Conservation (phyloP, 1,140 invertebrate genomes). For the Rhynchophorus ferrugineus region DNA sequence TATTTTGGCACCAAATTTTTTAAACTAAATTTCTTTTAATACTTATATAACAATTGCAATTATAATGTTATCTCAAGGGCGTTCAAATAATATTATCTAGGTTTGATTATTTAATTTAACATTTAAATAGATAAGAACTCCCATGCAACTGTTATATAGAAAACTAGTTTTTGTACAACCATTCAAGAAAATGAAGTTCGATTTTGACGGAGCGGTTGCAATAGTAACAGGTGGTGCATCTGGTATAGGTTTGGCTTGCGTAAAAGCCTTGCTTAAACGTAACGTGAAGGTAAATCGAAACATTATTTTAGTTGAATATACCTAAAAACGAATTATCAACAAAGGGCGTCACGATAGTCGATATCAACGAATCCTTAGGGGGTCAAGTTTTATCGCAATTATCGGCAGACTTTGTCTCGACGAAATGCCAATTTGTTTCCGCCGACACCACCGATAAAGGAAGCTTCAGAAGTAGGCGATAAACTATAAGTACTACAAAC, state of each 20-base stretch:
- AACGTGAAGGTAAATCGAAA: constrained; percentile 40
- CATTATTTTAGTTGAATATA: too few relatives aligned
- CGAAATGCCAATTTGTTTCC: constrained; percentile 25
- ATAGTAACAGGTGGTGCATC: constrained; percentile 43
- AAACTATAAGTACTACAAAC: neutral
- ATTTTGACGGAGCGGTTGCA: constrained; percentile 38
- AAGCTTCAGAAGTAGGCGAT: constrained; percentile 28
- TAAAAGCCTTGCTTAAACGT: constrained; percentile 37
- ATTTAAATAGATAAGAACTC: too few relatives aligned
- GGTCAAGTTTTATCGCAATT: constrained; percentile 17
- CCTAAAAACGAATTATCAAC: too few relatives aligned
- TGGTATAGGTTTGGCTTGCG: constrained; percentile 41
- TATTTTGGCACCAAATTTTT: too few relatives aligned
- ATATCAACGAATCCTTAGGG: constrained; percentile 23
- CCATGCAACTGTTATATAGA: too few relatives aligned
- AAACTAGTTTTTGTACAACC: too few relatives aligned
- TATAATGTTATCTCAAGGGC: too few relatives aligned
- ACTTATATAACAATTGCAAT: too few relatives aligned
- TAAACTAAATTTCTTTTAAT: too few relatives aligned
- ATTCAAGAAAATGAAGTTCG: constrained; percentile 9
- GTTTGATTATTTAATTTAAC: too few relatives aligned
- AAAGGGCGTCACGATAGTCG: constrained; percentile 31
- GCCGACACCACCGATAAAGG: constrained; percentile 24
- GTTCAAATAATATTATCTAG: too few relatives aligned
- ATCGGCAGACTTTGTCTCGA: constrained; percentile 26